Evolutionary conservation across 2,113 vertebrate genomes (phyloP).

Genomic region (Oreochromis niloticus): DNA sequence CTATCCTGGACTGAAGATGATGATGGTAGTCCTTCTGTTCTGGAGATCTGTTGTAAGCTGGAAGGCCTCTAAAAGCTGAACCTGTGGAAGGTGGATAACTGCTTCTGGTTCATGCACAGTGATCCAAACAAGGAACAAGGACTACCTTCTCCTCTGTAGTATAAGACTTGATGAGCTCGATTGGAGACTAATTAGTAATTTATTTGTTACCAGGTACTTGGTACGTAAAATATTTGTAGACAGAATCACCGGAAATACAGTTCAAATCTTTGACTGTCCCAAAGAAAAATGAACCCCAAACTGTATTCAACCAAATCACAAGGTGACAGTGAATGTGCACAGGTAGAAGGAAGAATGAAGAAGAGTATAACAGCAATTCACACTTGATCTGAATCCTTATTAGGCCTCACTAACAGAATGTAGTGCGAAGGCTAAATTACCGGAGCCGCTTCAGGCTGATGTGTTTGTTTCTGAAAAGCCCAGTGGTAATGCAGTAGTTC

Average conservation of each 20-base stretch:
- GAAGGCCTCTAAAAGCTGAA: background rate
- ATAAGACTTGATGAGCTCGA: background rate
- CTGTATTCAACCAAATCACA: background rate
- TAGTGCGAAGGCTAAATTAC: background rate
- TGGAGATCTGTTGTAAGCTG: background rate
- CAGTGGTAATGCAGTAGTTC: background rate
- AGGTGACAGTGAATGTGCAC: background rate
- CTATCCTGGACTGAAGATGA: background rate
- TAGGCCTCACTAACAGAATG: background rate
- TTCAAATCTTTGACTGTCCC: background rate
- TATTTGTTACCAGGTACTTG: background rate
- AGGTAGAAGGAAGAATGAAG: background rate
- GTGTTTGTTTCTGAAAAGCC: background rate
- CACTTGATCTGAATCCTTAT: background rate
- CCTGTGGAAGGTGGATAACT: background rate
- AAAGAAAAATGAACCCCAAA: background rate
- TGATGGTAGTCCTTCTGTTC: background rate
- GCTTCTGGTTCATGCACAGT: background rate
- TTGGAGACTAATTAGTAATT: background rate
- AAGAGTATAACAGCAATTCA: background rate
- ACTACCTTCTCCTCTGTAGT: background rate
- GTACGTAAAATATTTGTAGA: background rate
- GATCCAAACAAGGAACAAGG: background rate
- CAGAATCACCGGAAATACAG: background rate
- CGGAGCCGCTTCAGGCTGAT: background rate